Base-by-base conservation (phyloP, 1,140 invertebrate genomes). In the Pararge aegeria region DNA sequence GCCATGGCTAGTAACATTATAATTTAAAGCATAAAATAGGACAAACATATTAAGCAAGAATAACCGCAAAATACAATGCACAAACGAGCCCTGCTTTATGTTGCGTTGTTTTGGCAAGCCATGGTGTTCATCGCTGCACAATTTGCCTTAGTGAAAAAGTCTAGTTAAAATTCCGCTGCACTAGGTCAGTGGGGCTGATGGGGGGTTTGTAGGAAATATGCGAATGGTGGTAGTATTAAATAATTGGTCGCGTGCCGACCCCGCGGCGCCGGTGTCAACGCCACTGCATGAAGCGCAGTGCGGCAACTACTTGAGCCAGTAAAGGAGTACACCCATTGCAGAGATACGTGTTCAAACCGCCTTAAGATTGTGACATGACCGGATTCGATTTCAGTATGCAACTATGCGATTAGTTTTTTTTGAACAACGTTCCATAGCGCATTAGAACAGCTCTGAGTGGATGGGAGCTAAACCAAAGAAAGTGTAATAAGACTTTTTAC, bases 171-270 rank as follows among this genome's bases (percentile, higher is more conserved):
- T 71, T 65, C 66, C 64, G 34, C 53, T 61, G 63, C 63, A 66
- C 57, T 68, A 56, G 68, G 65, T 68, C 68, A 70, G 55, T 62
- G 60, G 60, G 53, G 37, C 53, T 19, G 30, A 52, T 30, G 50
- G 49, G 50, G 30, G 64, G 56, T 57, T 66, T 57, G 64, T 66
- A 61, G 59, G 68, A 74, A 73, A 64, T 75, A 77, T 64, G 70
- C 65, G 68, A 71, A 66, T 68, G 57, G 68, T 67, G 55, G 67
- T 68, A 63, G 64, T 72, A 66, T 71, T 71, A 64, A 64, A 64
- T 64, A 64, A 64, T 64, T 64, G 61, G 61, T 64, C 61, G 61
- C 61, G 61, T 64, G 61, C 55, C 61, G 61, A 64, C 61, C 44
- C 61, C 50, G 55, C 55, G 61, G 61, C 61, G 61, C 62, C 62